These are phyloP conservation scores for Homalodisca vitripennis DNA, from an alignment of 1,140 invertebrate genomes.

Conservation along the genomic window DNA sequence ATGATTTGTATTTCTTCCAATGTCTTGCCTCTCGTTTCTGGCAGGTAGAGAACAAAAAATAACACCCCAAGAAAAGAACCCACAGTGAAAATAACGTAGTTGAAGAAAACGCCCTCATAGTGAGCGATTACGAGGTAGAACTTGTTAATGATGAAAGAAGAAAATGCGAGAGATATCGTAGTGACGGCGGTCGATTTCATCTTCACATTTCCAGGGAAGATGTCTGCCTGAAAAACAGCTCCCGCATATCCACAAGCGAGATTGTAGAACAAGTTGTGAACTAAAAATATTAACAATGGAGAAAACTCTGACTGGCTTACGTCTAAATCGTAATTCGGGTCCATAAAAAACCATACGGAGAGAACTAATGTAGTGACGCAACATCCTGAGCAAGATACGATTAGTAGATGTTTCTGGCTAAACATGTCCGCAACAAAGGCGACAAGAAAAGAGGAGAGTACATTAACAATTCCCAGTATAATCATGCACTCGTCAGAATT, in stretches of 20 bases:
- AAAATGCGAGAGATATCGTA: conserved; percentile 5
- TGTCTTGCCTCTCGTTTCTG: conserved; percentile 76
- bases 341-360: conserved; percentile 49
- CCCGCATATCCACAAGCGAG: conserved; percentile 4
- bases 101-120: conserved; percentile 62
- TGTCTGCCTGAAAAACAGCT: neutral
- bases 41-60: conserved; percentile 55
- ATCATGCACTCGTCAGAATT: conserved; percentile 35
- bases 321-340: conserved; percentile 47
- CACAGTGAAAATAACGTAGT: conserved; percentile 76
- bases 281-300: conserved; percentile 12
- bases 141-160: conserved; percentile 66
- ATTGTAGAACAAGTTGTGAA: conserved; percentile 6
- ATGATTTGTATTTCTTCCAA: conserved; percentile 61
- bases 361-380: conserved; percentile 48
- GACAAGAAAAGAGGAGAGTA: conserved; percentile 50
- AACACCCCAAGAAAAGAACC: conserved; percentile 61
- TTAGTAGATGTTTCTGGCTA: conserved; percentile 54
- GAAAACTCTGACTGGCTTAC: conserved; percentile 45
- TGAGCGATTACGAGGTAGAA: conserved; percentile 61
- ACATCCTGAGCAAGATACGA: conserved; percentile 52
- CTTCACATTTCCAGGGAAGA: conserved; percentile 20
- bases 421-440: conserved; percentile 50
- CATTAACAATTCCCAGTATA: conserved; percentile 37
- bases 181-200: conserved; percentile 21